Percentiles rank a stretch among this genome's conserved stretches.
Evolutionary conservation across 2,797 vertebrate genomes (phyloP).

Genomic region (Enteromius viviparus): DNA sequence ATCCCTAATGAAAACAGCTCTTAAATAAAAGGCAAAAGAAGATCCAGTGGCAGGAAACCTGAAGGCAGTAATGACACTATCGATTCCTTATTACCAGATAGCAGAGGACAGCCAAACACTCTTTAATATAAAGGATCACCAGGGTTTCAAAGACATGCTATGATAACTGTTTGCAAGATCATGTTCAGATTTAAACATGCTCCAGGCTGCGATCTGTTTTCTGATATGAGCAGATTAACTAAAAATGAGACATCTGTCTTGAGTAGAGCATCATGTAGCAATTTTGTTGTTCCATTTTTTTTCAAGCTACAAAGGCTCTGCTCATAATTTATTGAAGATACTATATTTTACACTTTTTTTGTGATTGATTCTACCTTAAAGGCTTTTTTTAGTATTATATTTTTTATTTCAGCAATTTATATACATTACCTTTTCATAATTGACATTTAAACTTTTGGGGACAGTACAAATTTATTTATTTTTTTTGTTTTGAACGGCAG

Average conservation of each 20-base stretch:
- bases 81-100: slow-evolving; percentile 48
- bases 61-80: slow-evolving; percentile 51
- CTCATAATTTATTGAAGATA: slow-evolving; percentile 26
- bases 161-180: slow-evolving; percentile 31
- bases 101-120: slow-evolving; percentile 30
- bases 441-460: too few relatives aligned
- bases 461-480: too few relatives aligned
- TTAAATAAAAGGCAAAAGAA: slow-evolving; percentile 49
- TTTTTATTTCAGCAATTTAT: background rate
- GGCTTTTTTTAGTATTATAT: background rate
- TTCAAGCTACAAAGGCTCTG: background rate
- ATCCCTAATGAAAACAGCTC: slow-evolving; percentile 50
- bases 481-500: too few relatives aligned
- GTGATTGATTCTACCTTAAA: background rate
- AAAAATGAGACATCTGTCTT: slow-evolving; percentile 41
- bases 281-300: slow-evolving; percentile 12
- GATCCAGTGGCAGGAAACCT: slow-evolving; percentile 48
- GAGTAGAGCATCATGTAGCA: background rate
- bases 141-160: slow-evolving; percentile 13
- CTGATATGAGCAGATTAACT: slow-evolving; percentile 22
- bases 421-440: too few relatives aligned
- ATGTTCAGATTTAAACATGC: slow-evolving; percentile 23
- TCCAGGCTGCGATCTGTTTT: slow-evolving; percentile 16
- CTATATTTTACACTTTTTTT: background rate
- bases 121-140: slow-evolving; percentile 45